Base-by-base conservation (phyloP, 2,888 invertebrate species). In the Deroplatys truncata region DNA sequence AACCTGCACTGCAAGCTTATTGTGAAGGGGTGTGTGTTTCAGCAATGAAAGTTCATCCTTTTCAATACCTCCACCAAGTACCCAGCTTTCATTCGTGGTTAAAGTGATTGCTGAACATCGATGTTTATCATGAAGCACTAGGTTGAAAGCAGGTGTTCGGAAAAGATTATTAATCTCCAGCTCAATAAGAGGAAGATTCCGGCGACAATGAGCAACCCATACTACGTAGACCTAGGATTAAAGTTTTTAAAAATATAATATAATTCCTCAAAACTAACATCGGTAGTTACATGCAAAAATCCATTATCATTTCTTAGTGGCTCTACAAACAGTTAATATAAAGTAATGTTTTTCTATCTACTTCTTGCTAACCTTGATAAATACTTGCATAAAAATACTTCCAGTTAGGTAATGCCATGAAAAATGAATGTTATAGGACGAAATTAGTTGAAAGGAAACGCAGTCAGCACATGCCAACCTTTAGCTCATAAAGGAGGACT, bases 151-250 rank as follows among this genome's bases (percentile, higher is more conserved):
- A 89, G 95, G 94, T 0, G 95, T 95, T 92, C 96, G 94, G 91
- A 96, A 94, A 87, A 96, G 91, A 89, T 96, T 94, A 92, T 96
- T 94, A 83, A 95, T 92, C 94, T 96, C 96, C 90, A 95, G 92
- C 92, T 96, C 96, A 92, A 96, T 96, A 91, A 95, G 93, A 92
- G 94, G 93, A 91, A 95, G 95, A 91, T 94, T 92, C 92, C 94
- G 95, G 88, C 96, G 93, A 89, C 95, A 94, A 84, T 96, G 92
- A 31, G 96, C 95, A 91, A 96, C 94, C 96, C 96, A 96, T 82
- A 96, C 94, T 86, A 96, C 95, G 92, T 95, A 94, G 85, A 95
- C 94, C 86, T 95, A 93, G 92, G 1, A 72, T 72, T 25, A 13
- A 72, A 25, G 56, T 72, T 72, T 72, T 56, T 16, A 56, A 25